phyloP scores from a whole-genome alignment of 2,113 vertebrate genomes.

The Cepphus grylle region DNA sequence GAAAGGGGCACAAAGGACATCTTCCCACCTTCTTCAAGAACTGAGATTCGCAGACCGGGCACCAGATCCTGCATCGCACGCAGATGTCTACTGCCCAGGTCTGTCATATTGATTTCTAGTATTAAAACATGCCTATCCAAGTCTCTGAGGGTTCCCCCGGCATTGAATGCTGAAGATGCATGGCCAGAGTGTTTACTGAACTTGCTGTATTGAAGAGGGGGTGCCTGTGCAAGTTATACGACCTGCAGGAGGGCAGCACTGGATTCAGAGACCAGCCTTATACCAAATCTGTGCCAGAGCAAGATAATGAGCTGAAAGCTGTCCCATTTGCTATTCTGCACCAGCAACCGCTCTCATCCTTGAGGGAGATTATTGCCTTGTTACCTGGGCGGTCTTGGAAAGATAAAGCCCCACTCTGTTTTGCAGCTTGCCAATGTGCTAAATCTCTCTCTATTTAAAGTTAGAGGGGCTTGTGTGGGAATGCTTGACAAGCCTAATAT shows the following conservation, averaged over 20 bases:
- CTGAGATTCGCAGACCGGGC: not conserved
- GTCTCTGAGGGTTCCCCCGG: not conserved
- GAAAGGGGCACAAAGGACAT: not conserved
- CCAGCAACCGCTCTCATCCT: not conserved
- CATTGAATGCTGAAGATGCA: not conserved
- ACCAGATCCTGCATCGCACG: not conserved
- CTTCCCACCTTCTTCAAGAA: not conserved
- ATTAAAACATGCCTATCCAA: not conserved
- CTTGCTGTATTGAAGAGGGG: not conserved
- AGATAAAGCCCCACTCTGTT: conserved; percentile 1
- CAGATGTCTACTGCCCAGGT: not conserved
- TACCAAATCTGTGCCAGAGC: not conserved
- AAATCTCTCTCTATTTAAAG: not conserved
- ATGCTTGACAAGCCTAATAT: not conserved
- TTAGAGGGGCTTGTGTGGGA: not conserved
- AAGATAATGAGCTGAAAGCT: not conserved
- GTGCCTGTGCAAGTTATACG: not conserved
- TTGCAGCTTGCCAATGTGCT: not conserved
- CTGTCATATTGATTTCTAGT: not conserved
- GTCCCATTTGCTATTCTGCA: not conserved
- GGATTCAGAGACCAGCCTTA: not conserved
- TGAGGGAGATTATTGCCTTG: conserved; percentile 1
- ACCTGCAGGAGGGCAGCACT: not conserved
- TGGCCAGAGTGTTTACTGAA: not conserved
- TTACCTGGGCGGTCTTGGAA: not conserved